Conservation (phyloP, 1,140 invertebrate genomes). For the Capitella teleta region DNA sequence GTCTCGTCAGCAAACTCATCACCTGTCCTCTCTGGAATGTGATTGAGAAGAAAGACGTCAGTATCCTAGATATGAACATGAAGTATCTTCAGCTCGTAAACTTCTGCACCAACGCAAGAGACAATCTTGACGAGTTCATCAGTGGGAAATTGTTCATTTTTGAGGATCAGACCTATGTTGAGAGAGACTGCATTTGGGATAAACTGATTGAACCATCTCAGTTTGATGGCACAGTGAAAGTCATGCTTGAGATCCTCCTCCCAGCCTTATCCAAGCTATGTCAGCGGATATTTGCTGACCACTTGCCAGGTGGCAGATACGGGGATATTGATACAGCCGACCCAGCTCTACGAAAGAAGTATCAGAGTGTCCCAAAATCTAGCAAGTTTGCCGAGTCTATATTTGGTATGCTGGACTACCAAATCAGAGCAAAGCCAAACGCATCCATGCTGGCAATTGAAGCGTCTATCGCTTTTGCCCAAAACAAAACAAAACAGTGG, state of each 20-base stretch:
- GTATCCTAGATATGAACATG: background rate
- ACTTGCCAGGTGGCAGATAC: background rate
- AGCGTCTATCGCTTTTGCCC: background rate
- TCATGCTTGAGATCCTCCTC: background rate
- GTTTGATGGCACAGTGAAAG: background rate
- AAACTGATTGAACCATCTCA: background rate
- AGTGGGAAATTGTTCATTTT: background rate
- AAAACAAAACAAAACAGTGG: background rate
- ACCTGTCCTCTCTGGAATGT: background rate
- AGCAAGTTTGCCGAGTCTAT: background rate
- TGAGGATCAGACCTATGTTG: background rate
- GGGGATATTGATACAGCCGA: background rate
- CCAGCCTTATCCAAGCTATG: background rate
- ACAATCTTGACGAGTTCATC: background rate
- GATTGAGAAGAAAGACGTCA: background rate
- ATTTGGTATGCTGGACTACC: background rate
- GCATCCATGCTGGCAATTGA: background rate
- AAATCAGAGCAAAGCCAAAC: background rate
- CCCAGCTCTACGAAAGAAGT: background rate
- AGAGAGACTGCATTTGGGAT: background rate
- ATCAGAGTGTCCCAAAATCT: background rate
- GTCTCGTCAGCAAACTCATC: background rate
- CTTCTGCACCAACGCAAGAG: background rate
- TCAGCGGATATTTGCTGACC: background rate
- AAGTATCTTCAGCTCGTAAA: background rate